These are phyloP conservation scores for Phainopepla nitens DNA, from an alignment of 2,113 vertebrate species.

Conservation along the genomic window DNA sequence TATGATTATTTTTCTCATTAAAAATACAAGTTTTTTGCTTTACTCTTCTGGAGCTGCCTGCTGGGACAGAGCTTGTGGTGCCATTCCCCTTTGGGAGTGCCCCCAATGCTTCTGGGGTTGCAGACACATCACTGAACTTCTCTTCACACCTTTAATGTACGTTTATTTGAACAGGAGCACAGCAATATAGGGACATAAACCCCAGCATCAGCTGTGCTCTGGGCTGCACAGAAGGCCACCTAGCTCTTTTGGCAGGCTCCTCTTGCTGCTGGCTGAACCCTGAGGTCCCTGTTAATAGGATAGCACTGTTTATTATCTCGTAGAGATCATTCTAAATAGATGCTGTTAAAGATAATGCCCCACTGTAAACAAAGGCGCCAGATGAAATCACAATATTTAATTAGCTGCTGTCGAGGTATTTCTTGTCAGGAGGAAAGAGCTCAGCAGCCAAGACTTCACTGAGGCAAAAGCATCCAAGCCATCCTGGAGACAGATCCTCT, in stretches of 20 bases:
- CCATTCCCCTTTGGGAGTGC: not conserved
- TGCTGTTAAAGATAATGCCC: slow-evolving; percentile 42
- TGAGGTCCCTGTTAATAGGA: slow-evolving; percentile 29
- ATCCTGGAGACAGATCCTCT: not conserved
- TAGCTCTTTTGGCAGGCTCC: slow-evolving; percentile 47
- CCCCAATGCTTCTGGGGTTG: not conserved
- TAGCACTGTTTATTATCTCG: slow-evolving; percentile 56
- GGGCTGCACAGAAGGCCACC: slow-evolving; percentile 31
- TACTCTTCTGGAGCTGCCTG: not conserved
- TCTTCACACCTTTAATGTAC: not conserved
- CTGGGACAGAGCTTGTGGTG: not conserved
- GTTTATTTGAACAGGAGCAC: not conserved
- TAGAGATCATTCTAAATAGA: slow-evolving; percentile 56
- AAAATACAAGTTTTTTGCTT: not conserved
- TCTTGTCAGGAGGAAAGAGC: slow-evolving; percentile 2
- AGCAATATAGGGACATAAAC: not conserved
- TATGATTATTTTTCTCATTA: not conserved
- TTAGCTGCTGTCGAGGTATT: slow-evolving; percentile 22
- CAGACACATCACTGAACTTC: not conserved
- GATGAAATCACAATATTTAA: slow-evolving; percentile 57
- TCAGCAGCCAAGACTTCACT: not conserved
- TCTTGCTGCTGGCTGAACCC: slow-evolving; percentile 53
- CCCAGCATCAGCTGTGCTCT: not conserved
- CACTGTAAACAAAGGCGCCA: slow-evolving; percentile 35
- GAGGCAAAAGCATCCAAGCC: not conserved